A percentile compares a stretch with the other conserved stretches of the same genome.
These are phyloP conservation scores for Drosophila kurseongensis DNA, from an alignment of 1,140 invertebrate genomes.

Conservation along the genomic window DNA sequence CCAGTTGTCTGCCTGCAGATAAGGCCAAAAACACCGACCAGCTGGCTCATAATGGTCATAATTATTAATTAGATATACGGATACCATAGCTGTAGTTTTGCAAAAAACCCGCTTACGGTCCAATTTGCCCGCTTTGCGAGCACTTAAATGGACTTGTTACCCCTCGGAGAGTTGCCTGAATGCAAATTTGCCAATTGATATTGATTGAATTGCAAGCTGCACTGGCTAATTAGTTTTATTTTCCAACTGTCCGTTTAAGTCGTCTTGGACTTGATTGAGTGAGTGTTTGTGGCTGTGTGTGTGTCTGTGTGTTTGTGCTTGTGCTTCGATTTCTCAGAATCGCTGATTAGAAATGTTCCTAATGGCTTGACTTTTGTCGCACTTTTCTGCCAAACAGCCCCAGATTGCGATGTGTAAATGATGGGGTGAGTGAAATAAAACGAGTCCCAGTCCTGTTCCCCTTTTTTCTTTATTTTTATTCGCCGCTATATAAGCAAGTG, in stretches of 20 bases:
- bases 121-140: conserved; percentile 21
- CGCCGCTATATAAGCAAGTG: conserved; percentile 24
- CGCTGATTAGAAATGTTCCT: conserved; percentile 72
- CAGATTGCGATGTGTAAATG: background rate
- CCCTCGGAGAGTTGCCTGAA: conserved; percentile 32
- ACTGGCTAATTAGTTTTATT: conserved; percentile 77
- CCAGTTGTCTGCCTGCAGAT: conserved; percentile 36
- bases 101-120: conserved; percentile 9
- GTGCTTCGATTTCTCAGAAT: conserved; percentile 63
- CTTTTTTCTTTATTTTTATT: background rate
- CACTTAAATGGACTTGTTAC: conserved; percentile 75
- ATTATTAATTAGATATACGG: conserved; percentile 57
- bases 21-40: conserved; percentile 49
- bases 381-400: conserved; percentile 1
- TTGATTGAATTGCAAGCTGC: conserved; percentile 74
- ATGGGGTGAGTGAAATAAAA: background rate
- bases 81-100: conserved; percentile 21
- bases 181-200: conserved; percentile 81
- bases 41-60: conserved; percentile 53
- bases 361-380: conserved; percentile 49
- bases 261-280: conserved; percentile 27
- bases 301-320: conserved; percentile 36
- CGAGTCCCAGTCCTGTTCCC: conserved; percentile 5
- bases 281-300: conserved; percentile 15
- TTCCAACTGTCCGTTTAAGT: conserved; percentile 59